A percentile compares a stretch with the other conserved stretches of the same genome.
Evolutionary conservation across 1,140 invertebrate species (phyloP).

Genomic region (Samia ricini): DNA sequence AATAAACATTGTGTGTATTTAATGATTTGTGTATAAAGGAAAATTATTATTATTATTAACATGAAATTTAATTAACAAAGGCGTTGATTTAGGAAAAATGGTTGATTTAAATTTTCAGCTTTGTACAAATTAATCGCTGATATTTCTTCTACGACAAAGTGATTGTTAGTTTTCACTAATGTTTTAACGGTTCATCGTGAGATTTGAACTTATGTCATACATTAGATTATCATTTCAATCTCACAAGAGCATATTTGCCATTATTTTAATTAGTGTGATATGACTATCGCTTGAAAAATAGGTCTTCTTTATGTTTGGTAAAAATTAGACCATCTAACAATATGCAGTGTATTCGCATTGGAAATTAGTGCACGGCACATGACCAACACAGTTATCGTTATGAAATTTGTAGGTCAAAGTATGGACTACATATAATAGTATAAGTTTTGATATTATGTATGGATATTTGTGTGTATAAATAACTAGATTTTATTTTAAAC

Average conservation of each 20-base stretch:
- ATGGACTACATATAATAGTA: neutral
- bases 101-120: too few species aligned
- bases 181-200: neutral
- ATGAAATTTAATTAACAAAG: too few species aligned
- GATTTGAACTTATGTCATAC: neutral
- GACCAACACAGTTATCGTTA: neutral
- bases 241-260: too few species aligned
- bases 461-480: too few species aligned
- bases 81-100: too few species aligned
- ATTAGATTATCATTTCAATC: neutral
- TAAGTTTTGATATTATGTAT: neutral
- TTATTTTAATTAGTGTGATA: neutral
- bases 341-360: neutral
- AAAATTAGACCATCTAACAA: neutral
- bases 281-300: neutral
- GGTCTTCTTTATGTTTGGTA: neutral
- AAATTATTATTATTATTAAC: too few species aligned
- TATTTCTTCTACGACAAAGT: neutral
- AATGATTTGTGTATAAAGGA: too few species aligned
- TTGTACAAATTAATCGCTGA: neutral
- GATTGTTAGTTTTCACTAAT: neutral
- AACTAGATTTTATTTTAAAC: too few species aligned
- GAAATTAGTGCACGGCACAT: neutral
- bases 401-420: neutral
- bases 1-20: too few species aligned